phyloP scores from a whole-genome alignment of 1,140 invertebrate genomes.

The Nasonia longicornis region DNA sequence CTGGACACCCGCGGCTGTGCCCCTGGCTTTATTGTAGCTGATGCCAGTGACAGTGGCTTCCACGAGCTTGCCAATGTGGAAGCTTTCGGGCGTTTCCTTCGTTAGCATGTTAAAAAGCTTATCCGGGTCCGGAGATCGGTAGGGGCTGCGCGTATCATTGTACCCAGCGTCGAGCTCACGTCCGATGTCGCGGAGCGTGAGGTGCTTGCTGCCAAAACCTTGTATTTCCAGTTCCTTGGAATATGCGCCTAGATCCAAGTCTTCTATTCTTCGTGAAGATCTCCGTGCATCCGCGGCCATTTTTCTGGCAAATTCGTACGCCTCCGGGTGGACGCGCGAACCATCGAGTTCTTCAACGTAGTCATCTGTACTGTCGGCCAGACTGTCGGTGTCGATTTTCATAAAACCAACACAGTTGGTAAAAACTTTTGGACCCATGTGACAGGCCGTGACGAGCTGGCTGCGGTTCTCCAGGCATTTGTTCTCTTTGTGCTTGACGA shows the following conservation, averaged over 20 bases:
- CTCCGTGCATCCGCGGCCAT: slow-evolving; percentile 81
- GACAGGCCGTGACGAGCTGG: slow-evolving; percentile 73
- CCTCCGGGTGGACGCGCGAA: slow-evolving; percentile 98
- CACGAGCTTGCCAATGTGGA: slow-evolving; percentile 74
- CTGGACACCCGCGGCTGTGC: slow-evolving; percentile 91
- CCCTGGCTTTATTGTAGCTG: slow-evolving; percentile 88
- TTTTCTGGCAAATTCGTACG: slow-evolving; percentile 99
- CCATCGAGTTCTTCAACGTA: slow-evolving; percentile 98
- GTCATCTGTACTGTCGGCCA: slow-evolving; percentile 93
- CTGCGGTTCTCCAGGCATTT: slow-evolving; percentile 94
- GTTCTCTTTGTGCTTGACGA: slow-evolving; percentile 89
- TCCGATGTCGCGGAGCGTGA: no score
- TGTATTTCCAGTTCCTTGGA: no score
- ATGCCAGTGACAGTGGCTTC: slow-evolving; percentile 82
- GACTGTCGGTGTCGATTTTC: slow-evolving; percentile 95
- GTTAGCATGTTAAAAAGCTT: no score
- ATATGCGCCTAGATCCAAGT: no score
- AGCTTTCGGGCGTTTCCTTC: no score
- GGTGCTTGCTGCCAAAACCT: no score
- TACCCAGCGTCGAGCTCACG: no score
- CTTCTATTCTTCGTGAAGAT: no score
- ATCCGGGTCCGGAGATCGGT: no score
- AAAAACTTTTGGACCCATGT: slow-evolving; percentile 98
- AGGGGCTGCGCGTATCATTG: no score
- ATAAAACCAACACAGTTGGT: slow-evolving; percentile 99